These are phyloP conservation scores for Macrotus californicus DNA, from an alignment of 2,113 vertebrate genomes.

Conservation along the genomic window DNA sequence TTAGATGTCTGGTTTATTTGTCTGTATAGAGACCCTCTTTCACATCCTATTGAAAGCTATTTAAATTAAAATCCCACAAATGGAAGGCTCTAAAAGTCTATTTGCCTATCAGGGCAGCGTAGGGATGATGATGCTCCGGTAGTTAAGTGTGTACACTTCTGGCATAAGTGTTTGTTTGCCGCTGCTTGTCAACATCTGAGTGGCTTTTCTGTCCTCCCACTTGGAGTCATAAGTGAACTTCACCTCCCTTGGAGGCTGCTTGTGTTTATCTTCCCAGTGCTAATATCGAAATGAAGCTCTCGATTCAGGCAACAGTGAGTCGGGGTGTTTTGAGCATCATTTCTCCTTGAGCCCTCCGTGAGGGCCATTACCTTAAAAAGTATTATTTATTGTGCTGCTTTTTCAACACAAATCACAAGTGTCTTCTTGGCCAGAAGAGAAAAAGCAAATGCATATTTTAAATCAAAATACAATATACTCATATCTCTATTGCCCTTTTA, in stretches of 20 bases:
- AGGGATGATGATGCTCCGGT: too few species aligned
- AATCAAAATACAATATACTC: not conserved
- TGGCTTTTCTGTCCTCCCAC: not conserved
- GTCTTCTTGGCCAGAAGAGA: not conserved
- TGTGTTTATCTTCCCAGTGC: not conserved
- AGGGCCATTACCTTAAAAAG: not conserved
- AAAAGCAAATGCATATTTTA: not conserved
- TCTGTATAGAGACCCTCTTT: not conserved
- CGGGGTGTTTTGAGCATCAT: not conserved
- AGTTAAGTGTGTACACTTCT: not conserved
- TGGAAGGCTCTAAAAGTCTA: not conserved
- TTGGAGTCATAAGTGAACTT: not conserved
- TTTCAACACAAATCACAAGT: not conserved
- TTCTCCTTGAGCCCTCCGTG: not conserved
- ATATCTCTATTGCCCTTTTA: not conserved
- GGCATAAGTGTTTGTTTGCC: not conserved
- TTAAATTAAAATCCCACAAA: not conserved
- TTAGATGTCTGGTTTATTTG: not conserved
- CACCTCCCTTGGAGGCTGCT: not conserved
- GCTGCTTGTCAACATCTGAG: slow-evolving; percentile 10
- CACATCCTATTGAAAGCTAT: not conserved
- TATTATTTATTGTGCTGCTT: not conserved
- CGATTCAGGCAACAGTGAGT: not conserved
- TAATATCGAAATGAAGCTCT: not conserved
- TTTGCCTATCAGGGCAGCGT: not conserved